Conservation (phyloP, 2,797 vertebrate species). For the Adrianichthys oophorus region DNA sequence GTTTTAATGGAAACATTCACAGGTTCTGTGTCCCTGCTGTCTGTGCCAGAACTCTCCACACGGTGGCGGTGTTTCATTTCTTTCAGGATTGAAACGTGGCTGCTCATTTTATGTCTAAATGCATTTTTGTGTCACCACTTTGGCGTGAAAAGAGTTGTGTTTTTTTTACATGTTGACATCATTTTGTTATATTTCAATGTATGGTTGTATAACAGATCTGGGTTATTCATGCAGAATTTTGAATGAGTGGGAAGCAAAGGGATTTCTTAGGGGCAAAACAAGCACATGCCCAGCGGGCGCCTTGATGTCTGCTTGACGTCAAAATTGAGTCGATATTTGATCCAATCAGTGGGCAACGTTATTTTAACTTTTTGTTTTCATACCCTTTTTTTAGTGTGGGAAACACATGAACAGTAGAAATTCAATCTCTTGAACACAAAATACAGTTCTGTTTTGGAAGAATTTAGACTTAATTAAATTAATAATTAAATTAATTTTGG, state of each 20-base stretch:
- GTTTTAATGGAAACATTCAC: conserved; percentile 28
- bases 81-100: conserved; percentile 9
- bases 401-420: too few species aligned
- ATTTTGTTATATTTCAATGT: not conserved
- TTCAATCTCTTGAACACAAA: too few species aligned
- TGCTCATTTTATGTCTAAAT: conserved; percentile 25
- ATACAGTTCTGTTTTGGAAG: too few species aligned
- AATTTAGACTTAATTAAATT: too few species aligned
- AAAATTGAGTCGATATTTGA: too few species aligned
- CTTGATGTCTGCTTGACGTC: too few species aligned
- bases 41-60: conserved; percentile 60
- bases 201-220: too few species aligned
- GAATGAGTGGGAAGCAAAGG: conserved; percentile 7
- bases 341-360: too few species aligned
- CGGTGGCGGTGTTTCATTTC: conserved; percentile 52
- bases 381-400: too few species aligned
- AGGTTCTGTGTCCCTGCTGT: conserved; percentile 22
- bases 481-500: too few species aligned
- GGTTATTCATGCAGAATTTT: conserved; percentile 3
- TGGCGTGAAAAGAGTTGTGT: conserved; percentile 24
- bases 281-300: not conserved
- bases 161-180: conserved; percentile 15
- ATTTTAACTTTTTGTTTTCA: too few species aligned
- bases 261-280: not conserved
- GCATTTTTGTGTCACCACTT: conserved; percentile 15